Evolutionary conservation across 2,113 vertebrate species (phyloP).

Genomic region (Oceanodroma tethys): DNA sequence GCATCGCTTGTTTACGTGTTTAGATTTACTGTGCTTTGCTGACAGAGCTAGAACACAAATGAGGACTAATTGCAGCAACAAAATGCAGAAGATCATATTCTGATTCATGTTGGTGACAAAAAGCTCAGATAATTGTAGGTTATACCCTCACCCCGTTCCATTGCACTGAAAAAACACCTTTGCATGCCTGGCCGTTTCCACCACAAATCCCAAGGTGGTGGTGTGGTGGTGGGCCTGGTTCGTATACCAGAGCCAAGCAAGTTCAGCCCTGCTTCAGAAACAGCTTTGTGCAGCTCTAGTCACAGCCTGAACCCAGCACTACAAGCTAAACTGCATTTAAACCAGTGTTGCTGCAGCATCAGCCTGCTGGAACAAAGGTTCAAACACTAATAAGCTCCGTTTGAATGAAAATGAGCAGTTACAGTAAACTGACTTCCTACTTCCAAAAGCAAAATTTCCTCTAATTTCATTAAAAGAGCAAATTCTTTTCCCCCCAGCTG

Average conservation of each 20-base stretch:
- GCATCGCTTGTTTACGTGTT: neutral
- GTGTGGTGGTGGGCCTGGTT: neutral
- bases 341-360: neutral
- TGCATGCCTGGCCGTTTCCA: fast-evolving
- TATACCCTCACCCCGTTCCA: neutral
- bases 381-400: neutral
- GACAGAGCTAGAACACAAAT: neutral
- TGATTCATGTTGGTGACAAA: neutral
- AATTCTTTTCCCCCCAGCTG: neutral
- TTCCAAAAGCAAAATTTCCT: conserved; percentile 24
- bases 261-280: neutral
- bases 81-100: neutral
- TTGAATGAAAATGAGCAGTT: neutral
- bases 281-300: neutral
- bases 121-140: neutral
- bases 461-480: neutral
- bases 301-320: neutral
- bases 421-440: neutral
- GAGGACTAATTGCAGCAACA: neutral
- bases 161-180: neutral
- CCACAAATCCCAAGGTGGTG: fast-evolving
- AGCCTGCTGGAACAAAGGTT: neutral
- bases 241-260: neutral
- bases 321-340: neutral
- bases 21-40: neutral